Evolutionary conservation across 2,888 invertebrate species (phyloP).

Genomic region (Ptilodon capucinus): DNA sequence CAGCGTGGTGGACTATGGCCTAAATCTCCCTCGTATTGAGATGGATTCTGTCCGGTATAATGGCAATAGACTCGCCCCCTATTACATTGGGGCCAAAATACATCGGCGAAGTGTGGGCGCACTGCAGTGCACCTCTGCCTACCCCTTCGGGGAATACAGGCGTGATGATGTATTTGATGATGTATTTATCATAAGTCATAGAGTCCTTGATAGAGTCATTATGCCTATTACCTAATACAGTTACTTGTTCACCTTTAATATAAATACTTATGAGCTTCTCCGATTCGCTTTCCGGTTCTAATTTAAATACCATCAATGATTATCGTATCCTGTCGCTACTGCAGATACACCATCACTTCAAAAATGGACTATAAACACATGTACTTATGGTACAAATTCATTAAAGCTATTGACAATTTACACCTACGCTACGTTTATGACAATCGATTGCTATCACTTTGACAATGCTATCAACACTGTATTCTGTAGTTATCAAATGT

Average conservation of each 20-base stretch:
- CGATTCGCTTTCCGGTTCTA: constrained; percentile 36
- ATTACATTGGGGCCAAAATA: no score
- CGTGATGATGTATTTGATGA: no score
- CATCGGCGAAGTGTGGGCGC: no score
- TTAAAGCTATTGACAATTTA: constrained; percentile 4
- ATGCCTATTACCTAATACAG: constrained; percentile 24
- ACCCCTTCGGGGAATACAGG: no score
- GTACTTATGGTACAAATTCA: constrained; percentile 3
- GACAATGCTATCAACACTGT: neutral
- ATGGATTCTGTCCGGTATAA: no score
- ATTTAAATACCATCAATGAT: constrained; percentile 39
- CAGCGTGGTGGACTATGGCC: no score
- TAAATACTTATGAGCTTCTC: constrained; percentile 27
- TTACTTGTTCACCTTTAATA: constrained; percentile 50
- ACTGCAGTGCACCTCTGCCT: no score
- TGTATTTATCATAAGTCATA: no score
- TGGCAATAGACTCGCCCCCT: no score
- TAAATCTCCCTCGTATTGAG: no score
- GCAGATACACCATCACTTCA: neutral
- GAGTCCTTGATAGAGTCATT: constrained; percentile 36
- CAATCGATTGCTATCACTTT: constrained; percentile 7
- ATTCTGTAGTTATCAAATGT: neutral
- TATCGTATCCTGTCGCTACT: constrained; percentile 14
- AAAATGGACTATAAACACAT: neutral
- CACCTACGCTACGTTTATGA: constrained; percentile 16